phyloP scores from a whole-genome alignment of 2,113 vertebrate genomes.

The Pachypanchax playfairii region DNA sequence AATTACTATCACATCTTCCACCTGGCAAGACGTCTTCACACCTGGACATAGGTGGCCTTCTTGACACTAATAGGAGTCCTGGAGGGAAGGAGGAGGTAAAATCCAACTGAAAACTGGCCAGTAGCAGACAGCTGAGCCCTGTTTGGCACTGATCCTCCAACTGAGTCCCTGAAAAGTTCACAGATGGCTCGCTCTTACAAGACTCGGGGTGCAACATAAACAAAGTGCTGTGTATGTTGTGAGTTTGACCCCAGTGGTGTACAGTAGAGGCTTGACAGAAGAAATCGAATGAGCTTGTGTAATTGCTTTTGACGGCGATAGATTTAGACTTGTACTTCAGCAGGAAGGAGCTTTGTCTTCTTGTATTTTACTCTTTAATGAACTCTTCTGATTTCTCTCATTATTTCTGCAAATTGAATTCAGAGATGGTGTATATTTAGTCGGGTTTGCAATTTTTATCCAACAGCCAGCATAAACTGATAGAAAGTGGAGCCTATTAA shows the following conservation, averaged over 20 bases:
- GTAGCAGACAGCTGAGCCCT: conserved; percentile 63
- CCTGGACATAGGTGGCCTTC: conserved; percentile 65
- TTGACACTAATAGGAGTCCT: conserved; percentile 66
- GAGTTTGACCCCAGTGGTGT: conserved; percentile 39
- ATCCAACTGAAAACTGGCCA: conserved; percentile 64
- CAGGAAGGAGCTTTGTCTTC: not conserved
- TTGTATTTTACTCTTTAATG: conserved; percentile 47
- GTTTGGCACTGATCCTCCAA: conserved; percentile 59
- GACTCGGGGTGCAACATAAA: conserved; percentile 52
- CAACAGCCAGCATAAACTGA: conserved; percentile 6
- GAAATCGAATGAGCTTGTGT: not conserved
- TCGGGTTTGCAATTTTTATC: conserved; percentile 29
- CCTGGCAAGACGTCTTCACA: conserved; percentile 60
- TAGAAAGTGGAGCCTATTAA: conserved; percentile 46
- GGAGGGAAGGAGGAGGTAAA: conserved; percentile 35
- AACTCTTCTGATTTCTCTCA: conserved; percentile 43
- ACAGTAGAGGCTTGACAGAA: not conserved
- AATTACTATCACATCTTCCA: conserved; percentile 60
- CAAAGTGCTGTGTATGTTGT: conserved; percentile 44
- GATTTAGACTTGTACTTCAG: not conserved
- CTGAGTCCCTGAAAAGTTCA: conserved; percentile 55
- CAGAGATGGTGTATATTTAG: conserved; percentile 19
- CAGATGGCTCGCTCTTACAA: conserved; percentile 59
- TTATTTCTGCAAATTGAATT: conserved; percentile 58
- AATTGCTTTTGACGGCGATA: not conserved